phyloP scores from a whole-genome alignment of 2,888 invertebrate species.

The Chrysina gloriosa region DNA sequence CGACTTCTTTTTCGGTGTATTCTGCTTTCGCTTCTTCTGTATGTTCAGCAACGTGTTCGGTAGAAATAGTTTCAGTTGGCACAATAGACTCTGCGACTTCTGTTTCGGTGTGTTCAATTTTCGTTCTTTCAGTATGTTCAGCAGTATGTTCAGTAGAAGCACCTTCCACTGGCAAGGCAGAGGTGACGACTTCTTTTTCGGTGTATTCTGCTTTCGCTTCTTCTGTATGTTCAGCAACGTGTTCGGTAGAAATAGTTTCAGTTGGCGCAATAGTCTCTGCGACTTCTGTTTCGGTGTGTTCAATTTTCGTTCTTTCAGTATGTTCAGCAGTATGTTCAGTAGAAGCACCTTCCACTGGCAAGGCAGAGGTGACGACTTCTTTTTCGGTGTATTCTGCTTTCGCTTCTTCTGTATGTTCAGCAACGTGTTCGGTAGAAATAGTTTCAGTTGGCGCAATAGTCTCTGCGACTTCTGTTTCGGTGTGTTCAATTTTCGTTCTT shows the following conservation, averaged over 20 bases:
- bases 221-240: not conserved
- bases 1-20: too few relatives aligned
- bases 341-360: not conserved
- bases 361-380: not conserved
- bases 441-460: too few relatives aligned
- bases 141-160: not conserved
- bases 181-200: too few relatives aligned
- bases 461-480: too few relatives aligned
- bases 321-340: not conserved
- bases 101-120: not conserved
- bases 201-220: not conserved
- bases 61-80: too few relatives aligned
- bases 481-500: too few relatives aligned
- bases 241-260: not conserved
- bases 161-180: not conserved
- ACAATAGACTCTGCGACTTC: not conserved
- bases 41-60: too few relatives aligned
- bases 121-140: not conserved
- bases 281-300: not conserved
- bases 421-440: not conserved
- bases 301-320: not conserved
- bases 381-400: not conserved
- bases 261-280: not conserved
- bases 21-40: not conserved
- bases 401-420: not conserved